phyloP scores from a whole-genome alignment of 2,888 invertebrate genomes.

The Ceriagrion tenellum region DNA sequence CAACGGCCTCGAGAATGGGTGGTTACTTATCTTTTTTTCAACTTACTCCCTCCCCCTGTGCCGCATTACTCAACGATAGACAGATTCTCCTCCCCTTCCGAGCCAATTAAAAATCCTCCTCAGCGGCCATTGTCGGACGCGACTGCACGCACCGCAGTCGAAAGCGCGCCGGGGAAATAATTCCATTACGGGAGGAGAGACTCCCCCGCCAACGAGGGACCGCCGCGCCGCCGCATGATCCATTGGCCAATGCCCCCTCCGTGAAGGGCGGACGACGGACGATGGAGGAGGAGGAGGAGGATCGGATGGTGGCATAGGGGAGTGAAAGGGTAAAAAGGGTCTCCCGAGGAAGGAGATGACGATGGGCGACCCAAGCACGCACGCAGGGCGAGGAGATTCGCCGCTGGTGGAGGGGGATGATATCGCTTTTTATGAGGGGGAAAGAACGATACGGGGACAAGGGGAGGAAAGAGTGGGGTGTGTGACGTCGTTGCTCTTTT shows the following conservation, averaged over 20 bases:
- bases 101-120: slow-evolving; percentile 22
- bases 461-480: neutral
- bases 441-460: neutral
- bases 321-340: neutral
- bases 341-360: too few species aligned
- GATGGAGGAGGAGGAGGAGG: neutral
- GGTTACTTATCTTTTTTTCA: neutral
- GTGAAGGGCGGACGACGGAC: neutral
- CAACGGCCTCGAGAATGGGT: neutral
- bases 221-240: neutral
- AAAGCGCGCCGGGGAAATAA: neutral
- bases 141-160: neutral
- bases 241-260: neutral
- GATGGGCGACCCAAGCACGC: too few species aligned
- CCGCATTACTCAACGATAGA: too few species aligned
- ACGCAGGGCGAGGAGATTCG: too few species aligned
- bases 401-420: neutral
- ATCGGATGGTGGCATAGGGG: neutral
- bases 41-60: too few species aligned
- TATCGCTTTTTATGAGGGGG: neutral
- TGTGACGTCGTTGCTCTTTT: too few species aligned
- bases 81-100: neutral
- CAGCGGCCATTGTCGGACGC: neutral
- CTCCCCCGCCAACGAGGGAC: neutral
- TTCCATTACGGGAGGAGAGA: slow-evolving; percentile 9